Evolutionary conservation across 2,888 invertebrate species (phyloP), one percentile per base, ranked within the genome.

Genomic region (Psylliodes chrysocephalus): DNA sequence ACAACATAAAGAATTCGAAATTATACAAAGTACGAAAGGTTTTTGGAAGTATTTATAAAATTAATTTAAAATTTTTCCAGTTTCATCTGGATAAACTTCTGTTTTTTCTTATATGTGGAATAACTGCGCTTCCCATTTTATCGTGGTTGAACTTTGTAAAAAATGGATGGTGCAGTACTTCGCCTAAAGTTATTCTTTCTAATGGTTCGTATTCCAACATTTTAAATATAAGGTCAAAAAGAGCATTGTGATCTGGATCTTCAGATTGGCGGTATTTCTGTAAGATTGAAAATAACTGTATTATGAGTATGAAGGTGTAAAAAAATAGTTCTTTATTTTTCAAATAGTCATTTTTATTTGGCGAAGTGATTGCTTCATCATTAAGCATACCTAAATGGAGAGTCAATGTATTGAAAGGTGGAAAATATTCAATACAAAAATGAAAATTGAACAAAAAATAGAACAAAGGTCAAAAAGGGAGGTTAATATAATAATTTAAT

Each of bases 141-240:
- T 91, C 90, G 60, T 88, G 85, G 67, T 94, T 91, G 78, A 96
- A 88, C 79, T 92, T 91, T 78, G 89, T 90, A 85, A 98, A 98
- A 86, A 97, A 98, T 57, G 95, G 92, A 85, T 98, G 98, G 55
- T 88, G 84, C 76, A 99, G 85, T 12, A 97, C 95, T 76, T 98
- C 96, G 63, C 86, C 86, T 75, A 99, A 86, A 74, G 92, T 90
- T 78, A 98, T 90, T 68, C 99, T 88, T 79, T 94, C 92, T 66
- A 90, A 86, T 22, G 98, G 98, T 82, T 98, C 97, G 84, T 98
- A 99, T 76, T 96, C 97, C 81, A 99, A 86, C 98, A 99, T 98
- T 82, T 91, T 90, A 77, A 92, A 90, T 75, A 99, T 91, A 79
- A 99, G 86, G 82, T 98, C 96, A 83, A 99, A 98, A 78, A 99